Conservation (phyloP, 2,113 vertebrate species). For the Paramormyrops kingsleyae region DNA sequence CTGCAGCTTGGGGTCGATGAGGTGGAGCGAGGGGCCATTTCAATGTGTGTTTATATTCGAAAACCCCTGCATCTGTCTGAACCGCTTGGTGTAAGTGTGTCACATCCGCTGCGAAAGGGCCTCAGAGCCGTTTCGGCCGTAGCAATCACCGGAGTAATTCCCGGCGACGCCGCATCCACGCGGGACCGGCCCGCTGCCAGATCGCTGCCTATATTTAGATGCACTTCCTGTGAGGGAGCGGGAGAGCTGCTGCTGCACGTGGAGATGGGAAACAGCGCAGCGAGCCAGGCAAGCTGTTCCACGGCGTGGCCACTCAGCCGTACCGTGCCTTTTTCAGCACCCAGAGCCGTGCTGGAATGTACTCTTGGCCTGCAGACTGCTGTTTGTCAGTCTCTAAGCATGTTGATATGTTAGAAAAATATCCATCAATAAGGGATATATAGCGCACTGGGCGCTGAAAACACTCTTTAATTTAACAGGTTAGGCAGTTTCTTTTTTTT, state of each 20-base stretch:
- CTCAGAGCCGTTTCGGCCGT: not conserved
- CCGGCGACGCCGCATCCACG: not conserved
- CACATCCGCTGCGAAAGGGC: not conserved
- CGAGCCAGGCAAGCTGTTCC: conserved; percentile 6
- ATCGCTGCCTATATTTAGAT: conserved; percentile 18
- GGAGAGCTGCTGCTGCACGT: not conserved
- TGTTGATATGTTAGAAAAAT: not conserved
- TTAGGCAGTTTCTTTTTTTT: not conserved
- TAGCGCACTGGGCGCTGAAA: not conserved
- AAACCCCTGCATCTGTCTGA: not conserved
- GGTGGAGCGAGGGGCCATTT: not conserved
- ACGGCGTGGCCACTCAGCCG: not conserved
- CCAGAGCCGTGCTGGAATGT: not conserved
- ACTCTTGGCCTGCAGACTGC: not conserved
- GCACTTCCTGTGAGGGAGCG: conserved; percentile 15
- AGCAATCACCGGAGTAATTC: not conserved
- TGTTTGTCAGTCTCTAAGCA: not conserved
- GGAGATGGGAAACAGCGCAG: not conserved
- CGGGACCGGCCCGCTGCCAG: conserved; percentile 6
- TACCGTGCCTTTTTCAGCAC: not conserved
- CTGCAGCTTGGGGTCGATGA: not conserved
- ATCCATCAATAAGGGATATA: not conserved
- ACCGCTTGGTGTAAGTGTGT: not conserved
- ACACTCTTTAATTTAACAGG: not conserved
- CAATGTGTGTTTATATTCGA: not conserved